Percentiles rank a stretch among this genome's conserved stretches.
phyloP scores from a whole-genome alignment of 2,888 invertebrate genomes.

The Drosophila paracracens region DNA sequence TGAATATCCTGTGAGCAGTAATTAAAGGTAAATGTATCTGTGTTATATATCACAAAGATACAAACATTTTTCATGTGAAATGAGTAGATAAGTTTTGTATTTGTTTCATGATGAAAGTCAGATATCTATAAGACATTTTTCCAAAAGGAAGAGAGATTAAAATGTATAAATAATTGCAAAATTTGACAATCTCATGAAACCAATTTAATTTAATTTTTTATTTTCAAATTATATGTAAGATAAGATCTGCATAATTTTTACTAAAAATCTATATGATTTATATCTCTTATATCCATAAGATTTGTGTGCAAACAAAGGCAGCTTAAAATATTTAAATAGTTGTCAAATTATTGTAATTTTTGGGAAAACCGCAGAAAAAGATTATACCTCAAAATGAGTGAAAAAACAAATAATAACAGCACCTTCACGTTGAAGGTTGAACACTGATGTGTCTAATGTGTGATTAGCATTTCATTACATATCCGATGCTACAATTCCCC shows the following conservation, averaged over 20 bases:
- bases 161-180: neutral
- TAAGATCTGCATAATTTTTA: neutral
- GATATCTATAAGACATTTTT: neutral
- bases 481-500: neutral
- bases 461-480: constrained; percentile 12
- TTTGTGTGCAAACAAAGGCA: neutral
- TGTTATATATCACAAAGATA: too few relatives aligned
- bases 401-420: neutral
- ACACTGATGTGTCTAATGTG: neutral
- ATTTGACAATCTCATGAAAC: neutral
- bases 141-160: neutral
- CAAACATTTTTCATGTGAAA: neutral
- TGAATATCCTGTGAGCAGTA: neutral
- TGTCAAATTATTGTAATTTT: neutral
- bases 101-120: neutral
- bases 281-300: neutral
- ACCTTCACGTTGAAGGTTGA: neutral
- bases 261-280: neutral
- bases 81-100: neutral
- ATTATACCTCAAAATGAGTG: neutral
- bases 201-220: neutral
- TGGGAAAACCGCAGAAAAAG: neutral
- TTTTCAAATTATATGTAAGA: neutral
- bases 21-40: neutral
- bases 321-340: neutral